Evolutionary conservation across 1,140 invertebrate species (phyloP).

Genomic region (Cherax destructor): DNA sequence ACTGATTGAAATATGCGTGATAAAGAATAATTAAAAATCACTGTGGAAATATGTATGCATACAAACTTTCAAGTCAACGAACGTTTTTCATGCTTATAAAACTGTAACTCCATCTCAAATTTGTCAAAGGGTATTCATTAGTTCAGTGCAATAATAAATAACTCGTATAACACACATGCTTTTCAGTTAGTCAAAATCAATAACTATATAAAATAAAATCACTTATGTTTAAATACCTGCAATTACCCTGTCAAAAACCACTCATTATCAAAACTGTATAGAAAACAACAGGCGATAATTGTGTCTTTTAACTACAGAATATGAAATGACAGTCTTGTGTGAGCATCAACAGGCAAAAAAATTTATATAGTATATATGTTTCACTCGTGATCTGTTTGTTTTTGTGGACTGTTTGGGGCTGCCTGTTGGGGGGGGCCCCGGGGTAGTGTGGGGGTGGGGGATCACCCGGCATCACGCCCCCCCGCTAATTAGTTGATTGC

Average conservation of each 20-base stretch:
- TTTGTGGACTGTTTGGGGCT: constrained; percentile 27
- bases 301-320: constrained; percentile 18
- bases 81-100: constrained; percentile 3
- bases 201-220: constrained; percentile 20
- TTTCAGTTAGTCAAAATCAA: constrained; percentile 36
- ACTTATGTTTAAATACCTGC: neutral
- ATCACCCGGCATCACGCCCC: constrained; percentile 43
- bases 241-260: neutral
- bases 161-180: constrained; percentile 41
- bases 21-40: neutral
- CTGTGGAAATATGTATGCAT: neutral
- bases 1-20: neutral
- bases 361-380: constrained; percentile 20
- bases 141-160: constrained; percentile 18
- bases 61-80: neutral
- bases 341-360: constrained; percentile 20
- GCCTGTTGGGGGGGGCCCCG: constrained; percentile 19
- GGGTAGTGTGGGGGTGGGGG: constrained; percentile 43
- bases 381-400: constrained; percentile 38
- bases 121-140: neutral
- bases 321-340: constrained; percentile 19
- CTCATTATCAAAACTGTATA: constrained; percentile 5
- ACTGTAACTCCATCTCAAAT: neutral
- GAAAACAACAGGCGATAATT: constrained; percentile 16
- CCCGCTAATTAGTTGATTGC: constrained; percentile 46